These are phyloP conservation scores for Steinernema hermaphroditum DNA, from an alignment of 2,888 invertebrate species.

Conservation along the genomic window DNA sequence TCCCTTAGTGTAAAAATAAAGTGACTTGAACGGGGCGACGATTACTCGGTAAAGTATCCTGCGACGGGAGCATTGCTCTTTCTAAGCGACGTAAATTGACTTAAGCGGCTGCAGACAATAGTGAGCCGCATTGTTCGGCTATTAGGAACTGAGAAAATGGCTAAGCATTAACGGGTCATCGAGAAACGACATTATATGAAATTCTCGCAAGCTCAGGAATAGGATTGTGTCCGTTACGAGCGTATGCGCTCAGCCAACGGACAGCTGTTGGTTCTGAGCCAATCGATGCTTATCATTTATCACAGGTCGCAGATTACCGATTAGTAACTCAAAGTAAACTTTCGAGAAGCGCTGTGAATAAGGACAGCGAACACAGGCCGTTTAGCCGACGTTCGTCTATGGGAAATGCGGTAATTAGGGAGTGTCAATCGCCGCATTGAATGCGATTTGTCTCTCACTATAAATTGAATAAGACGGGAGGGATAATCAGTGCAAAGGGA, in stretches of 20 bases:
- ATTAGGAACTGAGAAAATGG: slow-evolving; percentile 13
- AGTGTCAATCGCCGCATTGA: slow-evolving; percentile 11
- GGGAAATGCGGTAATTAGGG: slow-evolving; percentile 11
- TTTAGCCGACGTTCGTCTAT: background rate
- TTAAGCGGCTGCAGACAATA: background rate
- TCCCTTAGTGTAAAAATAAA: no score
- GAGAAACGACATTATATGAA: slow-evolving; percentile 27
- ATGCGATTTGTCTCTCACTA: slow-evolving; percentile 20
- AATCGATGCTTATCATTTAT: slow-evolving; percentile 31
- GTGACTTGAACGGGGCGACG: no score
- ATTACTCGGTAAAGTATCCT: no score
- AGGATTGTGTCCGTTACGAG: slow-evolving; percentile 26
- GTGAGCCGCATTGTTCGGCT: slow-evolving; percentile 2
- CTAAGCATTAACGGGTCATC: slow-evolving; percentile 19
- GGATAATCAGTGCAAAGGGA: slow-evolving; percentile 30
- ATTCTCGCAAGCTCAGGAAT: slow-evolving; percentile 20
- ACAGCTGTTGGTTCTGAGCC: slow-evolving; percentile 21
- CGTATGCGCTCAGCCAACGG: slow-evolving; percentile 18
- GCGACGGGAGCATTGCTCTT: background rate
- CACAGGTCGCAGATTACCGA: slow-evolving; percentile 15
- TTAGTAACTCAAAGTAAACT: slow-evolving; percentile 5
- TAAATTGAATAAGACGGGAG: slow-evolving; percentile 28
- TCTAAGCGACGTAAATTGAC: background rate
- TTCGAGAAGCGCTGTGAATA: background rate
- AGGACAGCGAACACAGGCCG: background rate